Conservation (phyloP, 2,113 vertebrate genomes). For the Ia io region DNA sequence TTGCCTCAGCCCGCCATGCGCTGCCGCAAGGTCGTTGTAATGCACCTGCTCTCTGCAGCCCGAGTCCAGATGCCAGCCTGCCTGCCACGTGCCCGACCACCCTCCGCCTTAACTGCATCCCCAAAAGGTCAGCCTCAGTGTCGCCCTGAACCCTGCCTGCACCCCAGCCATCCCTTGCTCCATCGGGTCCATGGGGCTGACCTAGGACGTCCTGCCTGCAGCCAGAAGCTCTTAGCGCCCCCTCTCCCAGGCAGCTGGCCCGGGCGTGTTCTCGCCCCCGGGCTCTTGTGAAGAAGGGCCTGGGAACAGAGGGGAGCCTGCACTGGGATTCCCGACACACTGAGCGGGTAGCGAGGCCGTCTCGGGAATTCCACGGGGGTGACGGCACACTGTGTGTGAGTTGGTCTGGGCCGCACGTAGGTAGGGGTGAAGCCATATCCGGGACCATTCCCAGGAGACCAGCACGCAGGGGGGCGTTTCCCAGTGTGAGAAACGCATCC, state of each 20-base stretch:
- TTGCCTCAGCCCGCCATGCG: not conserved
- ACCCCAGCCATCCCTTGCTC: too few species aligned
- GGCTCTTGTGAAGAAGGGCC: not conserved
- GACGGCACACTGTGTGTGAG: not conserved
- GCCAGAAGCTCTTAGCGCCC: not conserved
- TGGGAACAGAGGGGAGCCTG: not conserved
- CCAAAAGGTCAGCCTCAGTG: not conserved
- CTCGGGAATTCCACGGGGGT: not conserved
- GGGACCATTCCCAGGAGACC: not conserved
- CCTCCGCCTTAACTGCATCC: not conserved
- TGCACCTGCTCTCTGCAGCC: not conserved
- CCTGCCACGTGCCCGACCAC: not conserved
- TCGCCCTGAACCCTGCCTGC: not conserved
- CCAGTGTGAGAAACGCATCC: slow-evolving; percentile 35
- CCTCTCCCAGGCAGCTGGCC: not conserved
- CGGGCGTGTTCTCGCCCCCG: not conserved
- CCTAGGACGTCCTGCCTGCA: not conserved
- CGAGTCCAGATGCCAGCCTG: not conserved
- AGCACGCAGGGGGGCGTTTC: not conserved
- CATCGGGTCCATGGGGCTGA: too few species aligned
- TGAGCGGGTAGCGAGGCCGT: not conserved
- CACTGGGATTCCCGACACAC: not conserved
- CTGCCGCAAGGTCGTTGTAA: not conserved
- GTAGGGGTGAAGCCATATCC: not conserved
- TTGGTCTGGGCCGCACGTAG: too few species aligned